Base-by-base conservation (phyloP, 1,140 invertebrate genomes). In the Brachionus calyciflorus region DNA sequence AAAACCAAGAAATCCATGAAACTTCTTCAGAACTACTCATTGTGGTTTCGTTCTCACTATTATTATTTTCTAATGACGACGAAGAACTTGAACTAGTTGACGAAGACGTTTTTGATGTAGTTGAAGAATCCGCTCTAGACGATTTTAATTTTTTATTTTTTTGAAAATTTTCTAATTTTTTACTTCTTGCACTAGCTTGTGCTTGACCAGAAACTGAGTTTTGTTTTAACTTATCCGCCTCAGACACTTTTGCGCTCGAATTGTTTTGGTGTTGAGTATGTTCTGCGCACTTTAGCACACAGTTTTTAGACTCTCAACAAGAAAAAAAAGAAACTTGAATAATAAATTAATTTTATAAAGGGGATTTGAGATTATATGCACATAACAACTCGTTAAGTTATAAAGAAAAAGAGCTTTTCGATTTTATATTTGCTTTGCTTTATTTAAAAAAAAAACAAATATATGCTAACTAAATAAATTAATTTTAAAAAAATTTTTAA, bases 1-100 rank as follows among this genome's bases (percentile, higher is more conserved):
- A 99, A 86, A 99, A 99, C 96, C 96, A 99, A 79, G 94, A 94
- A 87, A 99, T 99, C 96, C 96, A 99, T 79, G 96, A 99, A 81
- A 98, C 94, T 90, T 77, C 76, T 51, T 77, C 76, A 2, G 55
- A 77, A 53, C 55, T 77, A 48, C 76, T 77, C 76, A 77, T 77
- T 65, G 69, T 55, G 19, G 60, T 44, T 65, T 65, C 60, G 60
- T 65, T 65, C 19, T 65, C 60, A 65, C 17, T 65, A 41, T 65
- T 65, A 28, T 65, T 65, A 41, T 65, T 65, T 41, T 65, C 60
- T 24, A 65, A 26, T 26, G 60, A 65, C 17, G 55, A 60, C 5
- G 60, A 65, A 41, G 60, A 65, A 37, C 60, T 65, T 12, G 60
- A 46, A 65, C 41, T 65, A 12, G 60, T 65, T 12, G 60, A 41